Evolutionary conservation across 2,797 vertebrate species (phyloP).

Genomic region (Pygocentrus nattereri): DNA sequence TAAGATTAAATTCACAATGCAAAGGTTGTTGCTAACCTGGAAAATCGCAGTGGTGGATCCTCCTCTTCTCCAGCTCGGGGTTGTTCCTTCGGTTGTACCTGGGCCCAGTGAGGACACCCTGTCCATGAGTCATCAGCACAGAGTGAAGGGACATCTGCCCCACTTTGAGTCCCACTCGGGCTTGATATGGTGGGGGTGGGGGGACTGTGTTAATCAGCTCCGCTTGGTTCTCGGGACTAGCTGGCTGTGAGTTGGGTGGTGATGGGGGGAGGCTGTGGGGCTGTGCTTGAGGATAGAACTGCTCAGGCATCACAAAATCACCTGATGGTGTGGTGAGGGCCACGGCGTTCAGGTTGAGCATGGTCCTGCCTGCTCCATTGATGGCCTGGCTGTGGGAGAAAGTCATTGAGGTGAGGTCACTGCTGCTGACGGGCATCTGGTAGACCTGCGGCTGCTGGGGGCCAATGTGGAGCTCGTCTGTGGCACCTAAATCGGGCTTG

Average conservation of each 20-base stretch:
- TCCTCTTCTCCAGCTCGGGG: constrained; percentile 91
- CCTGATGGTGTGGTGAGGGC: constrained; percentile 69
- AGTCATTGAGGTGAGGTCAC: constrained; percentile 78
- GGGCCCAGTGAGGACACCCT: constrained; percentile 83
- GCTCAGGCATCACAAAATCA: constrained; percentile 79
- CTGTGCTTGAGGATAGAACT: constrained; percentile 72
- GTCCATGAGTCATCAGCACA: constrained; percentile 83
- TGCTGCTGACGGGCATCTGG: constrained; percentile 81
- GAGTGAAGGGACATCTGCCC: constrained; percentile 78
- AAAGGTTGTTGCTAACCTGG: constrained; percentile 74
- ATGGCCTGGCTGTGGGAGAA: constrained; percentile 74
- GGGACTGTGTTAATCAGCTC: constrained; percentile 83
- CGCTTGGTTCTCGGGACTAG: constrained; percentile 86
- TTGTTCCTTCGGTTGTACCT: constrained; percentile 93
- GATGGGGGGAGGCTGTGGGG: constrained; percentile 89
- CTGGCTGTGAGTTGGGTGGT: constrained; percentile 90
- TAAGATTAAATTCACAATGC: constrained; percentile 16
- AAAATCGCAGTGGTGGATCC: constrained; percentile 91
- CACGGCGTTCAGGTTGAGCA: constrained; percentile 79
- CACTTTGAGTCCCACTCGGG: constrained; percentile 79
- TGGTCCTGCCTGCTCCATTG: constrained; percentile 70
- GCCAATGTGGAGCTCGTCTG: constrained; percentile 78
- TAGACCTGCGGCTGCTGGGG: constrained; percentile 85
- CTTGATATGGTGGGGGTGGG: constrained; percentile 81
- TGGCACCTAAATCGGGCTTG: constrained; percentile 82